These are phyloP conservation scores for Cebus imitator DNA, from an alignment of 2,113 vertebrate species.

Conservation along the genomic window DNA sequence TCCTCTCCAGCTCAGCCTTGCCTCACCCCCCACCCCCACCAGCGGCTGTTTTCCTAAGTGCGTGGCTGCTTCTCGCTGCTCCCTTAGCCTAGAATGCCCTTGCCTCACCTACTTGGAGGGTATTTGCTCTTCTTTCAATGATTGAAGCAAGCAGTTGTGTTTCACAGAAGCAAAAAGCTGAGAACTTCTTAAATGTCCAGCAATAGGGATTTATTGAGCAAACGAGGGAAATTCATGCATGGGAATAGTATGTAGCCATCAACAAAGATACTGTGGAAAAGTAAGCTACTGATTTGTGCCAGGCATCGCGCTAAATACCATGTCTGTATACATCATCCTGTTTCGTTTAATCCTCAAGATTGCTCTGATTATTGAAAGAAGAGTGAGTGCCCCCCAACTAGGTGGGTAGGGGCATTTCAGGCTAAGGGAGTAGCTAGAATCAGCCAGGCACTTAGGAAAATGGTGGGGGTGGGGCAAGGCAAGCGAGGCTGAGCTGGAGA, in stretches of 20 bases:
- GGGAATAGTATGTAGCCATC: neutral
- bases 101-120: no score
- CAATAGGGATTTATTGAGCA: neutral
- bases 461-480: neutral
- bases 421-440: neutral
- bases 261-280: neutral
- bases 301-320: neutral
- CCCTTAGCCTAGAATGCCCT: neutral
- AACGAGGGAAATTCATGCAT: neutral
- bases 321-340: rapidly evolving
- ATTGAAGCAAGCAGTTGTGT: neutral
- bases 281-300: neutral
- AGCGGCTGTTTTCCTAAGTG: neutral
- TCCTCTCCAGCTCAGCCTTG: neutral
- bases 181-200: neutral
- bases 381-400: neutral
- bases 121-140: neutral
- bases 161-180: neutral
- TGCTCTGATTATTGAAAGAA: neutral
- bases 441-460: neutral
- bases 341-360: neutral
- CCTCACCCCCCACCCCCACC: neutral
- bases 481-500: neutral
- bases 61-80: neutral
- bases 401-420: neutral